Evolutionary conservation across 2,888 invertebrate genomes (phyloP).

Genomic region (Tenodera sinensis): DNA sequence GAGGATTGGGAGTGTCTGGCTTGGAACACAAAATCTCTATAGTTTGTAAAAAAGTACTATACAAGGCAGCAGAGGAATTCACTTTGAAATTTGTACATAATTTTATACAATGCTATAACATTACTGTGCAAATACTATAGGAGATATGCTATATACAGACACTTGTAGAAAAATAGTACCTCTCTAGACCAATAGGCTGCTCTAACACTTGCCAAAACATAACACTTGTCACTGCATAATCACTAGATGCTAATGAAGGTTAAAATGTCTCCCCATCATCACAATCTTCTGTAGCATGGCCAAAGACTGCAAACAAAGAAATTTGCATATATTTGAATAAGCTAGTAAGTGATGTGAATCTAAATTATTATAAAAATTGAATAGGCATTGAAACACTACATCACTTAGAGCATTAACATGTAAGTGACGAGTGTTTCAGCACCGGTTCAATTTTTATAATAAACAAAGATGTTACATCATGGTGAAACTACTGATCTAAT

Average conservation of each 20-base stretch:
- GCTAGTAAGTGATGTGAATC: too few species aligned
- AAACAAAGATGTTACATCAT: conserved; percentile 25
- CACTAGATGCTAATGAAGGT: neutral
- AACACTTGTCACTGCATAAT: neutral
- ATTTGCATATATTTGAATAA: too few species aligned
- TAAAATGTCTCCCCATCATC: conserved; percentile 82
- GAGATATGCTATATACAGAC: neutral
- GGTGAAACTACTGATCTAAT: neutral
- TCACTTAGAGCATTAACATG: too few species aligned
- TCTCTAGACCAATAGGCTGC: neutral
- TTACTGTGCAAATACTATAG: neutral
- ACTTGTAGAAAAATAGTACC: neutral
- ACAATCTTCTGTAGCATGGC: conserved; percentile 82
- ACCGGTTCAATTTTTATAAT: too few species aligned
- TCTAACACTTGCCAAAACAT: neutral
- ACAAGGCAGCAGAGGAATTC: neutral
- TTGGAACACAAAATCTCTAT: neutral
- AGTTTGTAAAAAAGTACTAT: neutral
- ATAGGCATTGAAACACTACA: too few species aligned
- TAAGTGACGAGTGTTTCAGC: too few species aligned
- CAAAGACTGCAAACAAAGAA: conserved; percentile 70
- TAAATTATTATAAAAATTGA: too few species aligned
- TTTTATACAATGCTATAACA: neutral
- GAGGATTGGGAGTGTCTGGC: neutral
- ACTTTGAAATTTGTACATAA: neutral